Evolutionary conservation across 2,113 vertebrate genomes (phyloP).

Genomic region (Hiodon alosoides): DNA sequence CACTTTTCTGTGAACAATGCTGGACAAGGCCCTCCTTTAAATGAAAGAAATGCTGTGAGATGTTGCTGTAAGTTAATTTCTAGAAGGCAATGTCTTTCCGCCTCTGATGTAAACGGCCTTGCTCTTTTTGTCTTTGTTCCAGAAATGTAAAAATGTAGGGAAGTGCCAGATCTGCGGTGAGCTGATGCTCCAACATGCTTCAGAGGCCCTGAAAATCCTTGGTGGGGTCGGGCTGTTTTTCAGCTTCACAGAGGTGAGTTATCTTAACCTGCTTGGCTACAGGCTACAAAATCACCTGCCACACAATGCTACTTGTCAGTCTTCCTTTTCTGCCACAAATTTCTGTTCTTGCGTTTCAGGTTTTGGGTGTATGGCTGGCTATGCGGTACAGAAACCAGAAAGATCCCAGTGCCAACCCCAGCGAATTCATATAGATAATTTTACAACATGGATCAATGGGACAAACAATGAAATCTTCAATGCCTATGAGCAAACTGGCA

Average conservation of each 20-base stretch:
- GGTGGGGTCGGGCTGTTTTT: conserved; percentile 90
- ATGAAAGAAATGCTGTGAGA: background rate
- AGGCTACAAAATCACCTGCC: background rate
- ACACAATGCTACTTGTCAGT: background rate
- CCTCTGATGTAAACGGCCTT: background rate
- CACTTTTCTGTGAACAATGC: no score
- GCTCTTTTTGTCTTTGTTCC: conserved; percentile 1
- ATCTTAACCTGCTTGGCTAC: background rate
- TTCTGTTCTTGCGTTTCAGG: conserved; percentile 52
- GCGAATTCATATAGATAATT: conserved; percentile 80
- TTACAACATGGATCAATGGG: background rate
- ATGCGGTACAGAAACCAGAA: conserved; percentile 91
- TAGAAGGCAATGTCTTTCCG: background rate
- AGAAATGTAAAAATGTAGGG: conserved; percentile 50
- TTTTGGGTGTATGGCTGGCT: conserved; percentile 87
- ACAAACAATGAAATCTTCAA: background rate
- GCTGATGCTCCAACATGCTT: conserved; percentile 73
- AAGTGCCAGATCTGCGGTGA: conserved; percentile 67
- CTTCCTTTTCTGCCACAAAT: background rate
- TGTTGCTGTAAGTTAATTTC: background rate
- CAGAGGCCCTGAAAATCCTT: conserved; percentile 81
- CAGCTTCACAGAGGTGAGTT: conserved; percentile 84
- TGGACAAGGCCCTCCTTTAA: no score
- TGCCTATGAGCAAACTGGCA: background rate
- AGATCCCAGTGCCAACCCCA: conserved; percentile 85